Conservation (phyloP, 2,113 vertebrate species). For the Grammomys surdaster region DNA sequence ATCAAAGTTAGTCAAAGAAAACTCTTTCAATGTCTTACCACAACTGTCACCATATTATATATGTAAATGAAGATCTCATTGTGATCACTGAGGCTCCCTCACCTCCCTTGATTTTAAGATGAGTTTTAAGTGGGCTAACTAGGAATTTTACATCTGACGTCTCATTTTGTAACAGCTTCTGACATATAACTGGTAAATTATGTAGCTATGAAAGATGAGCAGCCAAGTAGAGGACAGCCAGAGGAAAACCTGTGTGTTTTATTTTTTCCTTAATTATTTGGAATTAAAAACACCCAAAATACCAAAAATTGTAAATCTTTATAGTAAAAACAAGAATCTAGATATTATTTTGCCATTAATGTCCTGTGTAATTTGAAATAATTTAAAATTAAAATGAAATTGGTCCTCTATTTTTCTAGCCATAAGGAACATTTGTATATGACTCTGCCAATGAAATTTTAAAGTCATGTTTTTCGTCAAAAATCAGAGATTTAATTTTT, state of each 20-base stretch:
- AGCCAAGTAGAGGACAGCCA: not conserved
- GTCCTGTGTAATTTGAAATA: not conserved
- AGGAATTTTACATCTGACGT: not conserved
- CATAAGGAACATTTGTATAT: not conserved
- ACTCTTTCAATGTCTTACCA: not conserved
- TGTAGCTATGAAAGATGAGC: not conserved
- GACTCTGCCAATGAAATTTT: not conserved
- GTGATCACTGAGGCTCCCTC: not conserved
- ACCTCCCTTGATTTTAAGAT: constrained; percentile 1
- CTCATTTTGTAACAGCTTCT: not conserved
- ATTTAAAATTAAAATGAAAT: constrained; percentile 21
- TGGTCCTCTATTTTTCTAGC: not conserved
- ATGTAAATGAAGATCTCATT: not conserved
- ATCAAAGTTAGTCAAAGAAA: not conserved
- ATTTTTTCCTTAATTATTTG: not conserved
- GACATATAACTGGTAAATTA: not conserved
- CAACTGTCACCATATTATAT: not conserved
- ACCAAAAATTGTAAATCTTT: not conserved
- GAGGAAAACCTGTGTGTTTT: not conserved
- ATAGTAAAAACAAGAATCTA: not conserved
- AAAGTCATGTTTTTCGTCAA: not conserved
- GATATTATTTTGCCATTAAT: not conserved
- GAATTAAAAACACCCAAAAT: not conserved
- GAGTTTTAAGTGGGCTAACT: not conserved
- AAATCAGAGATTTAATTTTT: constrained; percentile 1